Evolutionary conservation across 2,113 vertebrate species (phyloP).

Genomic region (Erinaceus europaeus): DNA sequence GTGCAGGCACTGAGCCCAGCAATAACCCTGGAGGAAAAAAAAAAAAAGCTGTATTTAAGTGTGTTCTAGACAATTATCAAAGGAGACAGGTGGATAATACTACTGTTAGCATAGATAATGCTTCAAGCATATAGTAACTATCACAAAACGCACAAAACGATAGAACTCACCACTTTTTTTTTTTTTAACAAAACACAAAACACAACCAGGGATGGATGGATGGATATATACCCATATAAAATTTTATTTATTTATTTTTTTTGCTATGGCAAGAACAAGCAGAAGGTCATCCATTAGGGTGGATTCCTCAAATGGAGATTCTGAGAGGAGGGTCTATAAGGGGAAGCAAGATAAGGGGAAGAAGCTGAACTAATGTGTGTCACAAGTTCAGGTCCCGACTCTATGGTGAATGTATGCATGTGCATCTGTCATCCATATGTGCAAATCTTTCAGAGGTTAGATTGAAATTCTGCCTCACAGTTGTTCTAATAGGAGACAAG

Average conservation of each 20-base stretch:
- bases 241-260: no score
- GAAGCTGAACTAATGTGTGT: fast-evolving
- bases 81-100: background rate
- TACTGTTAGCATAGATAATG: background rate
- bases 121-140: fast-evolving
- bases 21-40: no score
- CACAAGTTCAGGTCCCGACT: background rate
- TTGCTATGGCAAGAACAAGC: fast-evolving
- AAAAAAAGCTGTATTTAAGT: no score
- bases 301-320: background rate
- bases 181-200: background rate
- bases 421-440: no score
- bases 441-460: no score
- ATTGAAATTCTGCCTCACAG: no score
- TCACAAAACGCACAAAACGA: background rate
- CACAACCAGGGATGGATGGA: no score
- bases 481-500: no score
- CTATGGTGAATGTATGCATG: no score
- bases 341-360: no score
- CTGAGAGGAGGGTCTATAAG: background rate
- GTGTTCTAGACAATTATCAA: background rate
- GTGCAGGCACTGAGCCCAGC: no score
- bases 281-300: fast-evolving
- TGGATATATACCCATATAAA: no score
- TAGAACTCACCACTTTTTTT: background rate